Evolutionary conservation across 2,797 vertebrate genomes (phyloP).

Genomic region (Stomatorhinus walkeri): DNA sequence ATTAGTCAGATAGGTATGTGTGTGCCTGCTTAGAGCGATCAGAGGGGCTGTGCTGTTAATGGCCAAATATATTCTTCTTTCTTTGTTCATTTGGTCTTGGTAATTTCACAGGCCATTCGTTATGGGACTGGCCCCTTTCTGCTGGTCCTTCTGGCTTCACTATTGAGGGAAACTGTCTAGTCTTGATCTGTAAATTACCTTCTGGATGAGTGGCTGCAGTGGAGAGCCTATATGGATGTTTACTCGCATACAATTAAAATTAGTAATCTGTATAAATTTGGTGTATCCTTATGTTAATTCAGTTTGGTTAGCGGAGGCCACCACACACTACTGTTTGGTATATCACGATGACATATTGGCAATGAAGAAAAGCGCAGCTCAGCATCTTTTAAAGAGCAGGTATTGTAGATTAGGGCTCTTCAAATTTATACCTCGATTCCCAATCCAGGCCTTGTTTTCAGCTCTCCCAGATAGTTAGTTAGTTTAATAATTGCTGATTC

Average conservation of each 20-base stretch:
- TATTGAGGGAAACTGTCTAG: background rate
- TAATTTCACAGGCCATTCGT: background rate
- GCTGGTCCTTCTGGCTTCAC: background rate
- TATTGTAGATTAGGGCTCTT: background rate
- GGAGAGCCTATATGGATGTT: background rate
- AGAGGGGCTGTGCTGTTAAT: background rate
- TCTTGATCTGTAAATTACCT: background rate
- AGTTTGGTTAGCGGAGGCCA: background rate
- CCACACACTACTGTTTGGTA: background rate
- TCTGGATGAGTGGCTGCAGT: background rate
- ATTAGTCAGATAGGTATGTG: background rate
- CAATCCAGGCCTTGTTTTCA: too few species aligned
- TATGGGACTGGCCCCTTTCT: background rate
- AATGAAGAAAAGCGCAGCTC: background rate
- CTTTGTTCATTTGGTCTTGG: background rate
- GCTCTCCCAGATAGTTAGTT: too few species aligned
- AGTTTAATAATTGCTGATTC: too few species aligned
- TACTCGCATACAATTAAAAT: background rate
- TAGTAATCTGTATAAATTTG: background rate
- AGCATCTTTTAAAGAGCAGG: background rate
- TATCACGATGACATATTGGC: background rate
- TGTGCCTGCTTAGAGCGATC: background rate
- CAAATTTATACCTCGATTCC: too few species aligned
- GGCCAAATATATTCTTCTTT: background rate
- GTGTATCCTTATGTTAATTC: background rate